These are phyloP conservation scores for Pimpla rufipes DNA, from an alignment of 2,888 invertebrate species.

Conservation along the genomic window DNA sequence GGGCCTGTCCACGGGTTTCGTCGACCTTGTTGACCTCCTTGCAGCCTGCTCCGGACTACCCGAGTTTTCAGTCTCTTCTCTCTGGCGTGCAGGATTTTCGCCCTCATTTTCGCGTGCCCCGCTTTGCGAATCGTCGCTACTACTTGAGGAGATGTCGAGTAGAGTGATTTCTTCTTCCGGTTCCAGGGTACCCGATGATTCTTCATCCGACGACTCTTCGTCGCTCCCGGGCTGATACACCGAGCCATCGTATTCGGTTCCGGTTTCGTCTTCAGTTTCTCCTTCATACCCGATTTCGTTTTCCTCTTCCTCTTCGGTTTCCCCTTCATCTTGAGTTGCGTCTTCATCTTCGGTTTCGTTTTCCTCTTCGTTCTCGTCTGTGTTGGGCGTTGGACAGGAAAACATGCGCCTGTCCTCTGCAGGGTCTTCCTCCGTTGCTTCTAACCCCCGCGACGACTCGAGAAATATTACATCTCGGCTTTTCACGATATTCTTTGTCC, in stretches of 20 bases:
- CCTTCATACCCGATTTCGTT: too few relatives aligned
- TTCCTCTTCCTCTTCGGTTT: too few relatives aligned
- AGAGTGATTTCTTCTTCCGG: not conserved
- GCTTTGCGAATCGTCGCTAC: not conserved
- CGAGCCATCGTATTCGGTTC: not conserved
- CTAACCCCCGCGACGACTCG: too few relatives aligned
- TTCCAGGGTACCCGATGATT: not conserved
- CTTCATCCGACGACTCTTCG: not conserved
- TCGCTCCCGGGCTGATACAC: not conserved
- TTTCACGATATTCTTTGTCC: too few relatives aligned
- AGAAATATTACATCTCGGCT: too few relatives aligned
- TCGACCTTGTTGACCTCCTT: conserved; percentile 5
- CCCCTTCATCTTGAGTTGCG: too few relatives aligned
- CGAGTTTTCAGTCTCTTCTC: conserved; percentile 2
- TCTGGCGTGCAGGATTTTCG: not conserved
- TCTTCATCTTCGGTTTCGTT: too few relatives aligned
- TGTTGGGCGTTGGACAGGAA: too few relatives aligned
- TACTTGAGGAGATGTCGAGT: not conserved
- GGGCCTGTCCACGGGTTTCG: not conserved
- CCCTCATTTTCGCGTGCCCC: not conserved
- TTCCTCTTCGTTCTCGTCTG: conserved; percentile 35
- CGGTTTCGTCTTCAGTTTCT: not conserved
- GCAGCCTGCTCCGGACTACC: not conserved
- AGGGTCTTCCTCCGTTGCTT: too few relatives aligned
- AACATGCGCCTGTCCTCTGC: too few relatives aligned